Percentiles rank a stretch among this genome's conserved stretches.
Evolutionary conservation across 2,113 vertebrate genomes (phyloP).

Genomic region (Pedetes capensis): DNA sequence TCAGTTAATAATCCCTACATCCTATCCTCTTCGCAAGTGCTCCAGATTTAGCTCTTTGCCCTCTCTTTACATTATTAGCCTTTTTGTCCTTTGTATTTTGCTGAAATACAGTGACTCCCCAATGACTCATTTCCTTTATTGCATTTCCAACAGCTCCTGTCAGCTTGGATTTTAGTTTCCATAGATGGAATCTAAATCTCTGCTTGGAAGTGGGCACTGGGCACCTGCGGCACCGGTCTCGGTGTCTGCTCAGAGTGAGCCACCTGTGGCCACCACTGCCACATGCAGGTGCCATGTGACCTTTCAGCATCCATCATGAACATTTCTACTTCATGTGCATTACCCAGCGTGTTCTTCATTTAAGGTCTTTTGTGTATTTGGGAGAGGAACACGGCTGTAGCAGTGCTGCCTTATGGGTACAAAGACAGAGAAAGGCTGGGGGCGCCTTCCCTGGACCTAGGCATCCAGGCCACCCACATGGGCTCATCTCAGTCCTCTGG

Average conservation of each 20-base stretch:
- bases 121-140: not conserved
- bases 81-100: not conserved
- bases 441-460: accelerated
- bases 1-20: not conserved
- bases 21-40: not conserved
- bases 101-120: not conserved
- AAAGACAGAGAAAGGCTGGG: not conserved
- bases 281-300: accelerated
- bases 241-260: not conserved
- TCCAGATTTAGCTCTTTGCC: not conserved
- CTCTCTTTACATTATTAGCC: not conserved
- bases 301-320: not conserved
- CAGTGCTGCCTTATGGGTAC: not conserved
- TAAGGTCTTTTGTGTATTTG: not conserved
- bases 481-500: not conserved
- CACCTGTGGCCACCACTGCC: no score
- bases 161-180: not conserved
- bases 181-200: not conserved
- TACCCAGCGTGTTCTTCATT: not conserved
- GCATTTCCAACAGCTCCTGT: not conserved
- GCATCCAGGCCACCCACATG: accelerated
- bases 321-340: not conserved
- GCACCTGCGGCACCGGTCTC: no score
- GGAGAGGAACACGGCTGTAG: not conserved
- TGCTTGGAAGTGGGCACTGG: no score